phyloP scores from a whole-genome alignment of 2,113 vertebrate genomes.

The Leptosomus discolor region DNA sequence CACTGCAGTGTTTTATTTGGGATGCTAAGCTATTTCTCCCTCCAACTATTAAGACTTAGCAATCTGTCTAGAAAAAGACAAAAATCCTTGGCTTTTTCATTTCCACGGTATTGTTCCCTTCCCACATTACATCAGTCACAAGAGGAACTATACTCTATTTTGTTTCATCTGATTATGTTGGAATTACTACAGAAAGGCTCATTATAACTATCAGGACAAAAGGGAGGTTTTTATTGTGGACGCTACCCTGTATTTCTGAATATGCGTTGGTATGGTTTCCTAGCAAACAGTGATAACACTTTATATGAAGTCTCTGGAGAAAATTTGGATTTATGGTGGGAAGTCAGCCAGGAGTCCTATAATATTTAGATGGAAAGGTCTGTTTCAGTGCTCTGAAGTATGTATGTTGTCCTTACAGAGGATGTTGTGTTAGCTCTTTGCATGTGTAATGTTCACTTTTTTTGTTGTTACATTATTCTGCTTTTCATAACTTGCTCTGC shows the following conservation, averaged over 20 bases:
- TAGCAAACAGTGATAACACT: background rate
- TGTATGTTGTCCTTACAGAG: background rate
- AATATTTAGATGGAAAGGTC: background rate
- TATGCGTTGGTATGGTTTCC: background rate
- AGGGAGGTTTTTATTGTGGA: background rate
- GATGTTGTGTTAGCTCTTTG: background rate
- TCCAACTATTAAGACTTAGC: conserved; percentile 26
- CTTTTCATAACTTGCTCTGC: background rate
- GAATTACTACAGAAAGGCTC: background rate
- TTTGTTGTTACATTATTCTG: background rate
- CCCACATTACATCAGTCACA: background rate
- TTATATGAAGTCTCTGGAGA: background rate
- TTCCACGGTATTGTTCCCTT: conserved; percentile 30
- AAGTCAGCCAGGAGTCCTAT: background rate
- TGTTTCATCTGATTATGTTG: background rate
- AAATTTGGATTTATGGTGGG: background rate
- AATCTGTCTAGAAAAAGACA: background rate
- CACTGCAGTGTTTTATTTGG: conserved; percentile 30
- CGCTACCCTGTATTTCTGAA: background rate
- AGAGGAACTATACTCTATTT: background rate
- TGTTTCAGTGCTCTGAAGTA: background rate
- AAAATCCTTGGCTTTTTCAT: conserved; percentile 3
- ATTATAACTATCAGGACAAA: background rate
- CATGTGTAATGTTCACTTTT: background rate
- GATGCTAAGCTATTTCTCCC: background rate